Evolutionary conservation across 2,113 vertebrate species (phyloP).

Genomic region (Austrofundulus limnaeus): DNA sequence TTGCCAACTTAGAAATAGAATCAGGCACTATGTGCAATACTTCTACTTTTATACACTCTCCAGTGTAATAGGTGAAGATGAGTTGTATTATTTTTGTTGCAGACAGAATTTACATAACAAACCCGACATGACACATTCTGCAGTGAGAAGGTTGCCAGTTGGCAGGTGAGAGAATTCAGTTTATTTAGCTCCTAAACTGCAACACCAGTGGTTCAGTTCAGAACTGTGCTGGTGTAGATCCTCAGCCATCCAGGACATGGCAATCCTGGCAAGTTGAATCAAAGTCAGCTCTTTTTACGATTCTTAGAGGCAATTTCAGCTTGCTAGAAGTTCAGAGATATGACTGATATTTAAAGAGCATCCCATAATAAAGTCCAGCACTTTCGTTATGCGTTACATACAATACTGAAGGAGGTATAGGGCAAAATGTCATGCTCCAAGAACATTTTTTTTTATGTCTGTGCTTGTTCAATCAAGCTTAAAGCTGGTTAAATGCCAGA

Average conservation of each 20-base stretch:
- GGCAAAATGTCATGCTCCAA: conserved; percentile 2
- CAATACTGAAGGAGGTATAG: background rate
- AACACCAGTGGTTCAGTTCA: no score
- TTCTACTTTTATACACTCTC: background rate
- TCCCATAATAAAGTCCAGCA: background rate
- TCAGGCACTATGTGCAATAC: background rate
- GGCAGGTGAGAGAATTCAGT: conserved; percentile 25
- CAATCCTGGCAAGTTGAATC: no score
- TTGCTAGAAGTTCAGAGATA: background rate
- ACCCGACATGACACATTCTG: conserved; percentile 24
- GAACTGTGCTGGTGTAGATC: no score
- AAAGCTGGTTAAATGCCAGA: conserved; percentile 44
- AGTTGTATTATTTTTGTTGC: background rate
- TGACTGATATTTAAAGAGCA: conserved; percentile 5
- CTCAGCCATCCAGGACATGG: no score
- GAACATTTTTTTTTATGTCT: background rate
- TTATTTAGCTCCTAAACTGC: conserved; percentile 9
- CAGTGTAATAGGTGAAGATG: background rate
- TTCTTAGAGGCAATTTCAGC: no score
- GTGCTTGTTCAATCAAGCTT: conserved; percentile 18
- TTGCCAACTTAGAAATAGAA: conserved; percentile 32
- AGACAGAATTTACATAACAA: background rate
- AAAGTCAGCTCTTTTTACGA: no score
- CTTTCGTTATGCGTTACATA: background rate
- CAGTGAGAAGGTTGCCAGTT: conserved; percentile 25